Conservation (phyloP, 2,888 invertebrate genomes). For the Dicyrtoma fusca region DNA sequence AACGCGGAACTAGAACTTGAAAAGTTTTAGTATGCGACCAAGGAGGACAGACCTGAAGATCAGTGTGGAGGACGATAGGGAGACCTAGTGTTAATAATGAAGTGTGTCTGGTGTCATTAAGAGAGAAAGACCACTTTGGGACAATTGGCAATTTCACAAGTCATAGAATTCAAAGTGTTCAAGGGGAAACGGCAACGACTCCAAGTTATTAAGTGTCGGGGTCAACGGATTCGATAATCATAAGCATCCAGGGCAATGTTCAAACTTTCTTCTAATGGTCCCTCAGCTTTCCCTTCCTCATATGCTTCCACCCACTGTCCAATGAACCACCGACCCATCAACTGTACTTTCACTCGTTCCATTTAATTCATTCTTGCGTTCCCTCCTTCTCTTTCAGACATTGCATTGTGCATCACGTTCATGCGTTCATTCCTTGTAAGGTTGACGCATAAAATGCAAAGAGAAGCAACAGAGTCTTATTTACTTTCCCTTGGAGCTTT, state of each 20-base stretch:
- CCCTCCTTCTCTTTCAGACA: conserved; percentile 1
- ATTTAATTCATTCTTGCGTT: not conserved
- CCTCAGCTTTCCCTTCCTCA: not conserved
- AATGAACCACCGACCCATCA: not conserved
- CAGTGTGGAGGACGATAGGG: not conserved
- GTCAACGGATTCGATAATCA: conserved; percentile 30
- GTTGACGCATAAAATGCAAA: too few relatives aligned
- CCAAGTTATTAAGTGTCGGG: conserved; percentile 26
- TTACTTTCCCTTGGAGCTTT: too few relatives aligned
- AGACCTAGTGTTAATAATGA: conserved; percentile 6
- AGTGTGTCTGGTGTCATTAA: conserved; percentile 2
- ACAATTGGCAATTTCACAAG: conserved; percentile 24
- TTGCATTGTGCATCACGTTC: too few relatives aligned
- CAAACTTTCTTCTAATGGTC: conserved; percentile 29
- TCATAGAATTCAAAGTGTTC: conserved; percentile 18
- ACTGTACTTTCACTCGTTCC: not conserved
- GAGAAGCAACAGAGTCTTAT: too few relatives aligned
- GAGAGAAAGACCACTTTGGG: conserved; percentile 23
- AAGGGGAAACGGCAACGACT: not conserved
- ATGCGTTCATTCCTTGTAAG: too few relatives aligned
- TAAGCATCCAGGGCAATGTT: conserved; percentile 26
- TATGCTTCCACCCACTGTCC: not conserved
- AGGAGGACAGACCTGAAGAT: not conserved
- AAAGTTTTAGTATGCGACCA: conserved; percentile 11
- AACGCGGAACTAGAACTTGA: conserved; percentile 11